Conservation (phyloP, 2,113 vertebrate genomes). For the Noctilio leporinus region DNA sequence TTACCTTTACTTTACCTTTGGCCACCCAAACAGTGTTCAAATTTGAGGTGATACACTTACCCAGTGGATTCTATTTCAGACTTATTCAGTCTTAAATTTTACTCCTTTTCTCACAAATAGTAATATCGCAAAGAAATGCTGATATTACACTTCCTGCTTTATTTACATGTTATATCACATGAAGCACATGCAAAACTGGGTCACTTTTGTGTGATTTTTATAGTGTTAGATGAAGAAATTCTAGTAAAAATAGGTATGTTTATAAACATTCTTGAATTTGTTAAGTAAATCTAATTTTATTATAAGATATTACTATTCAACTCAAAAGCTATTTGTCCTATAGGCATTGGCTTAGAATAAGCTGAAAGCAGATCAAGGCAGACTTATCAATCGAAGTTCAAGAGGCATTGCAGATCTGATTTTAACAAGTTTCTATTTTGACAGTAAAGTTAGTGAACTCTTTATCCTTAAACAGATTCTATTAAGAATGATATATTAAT, state of each 20-base stretch:
- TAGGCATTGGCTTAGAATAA: not conserved
- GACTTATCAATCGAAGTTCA: not conserved
- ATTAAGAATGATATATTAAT: not conserved
- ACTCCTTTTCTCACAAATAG: not conserved
- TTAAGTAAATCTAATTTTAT: slow-evolving; percentile 20
- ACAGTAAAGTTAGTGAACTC: not conserved
- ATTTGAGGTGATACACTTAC: not conserved
- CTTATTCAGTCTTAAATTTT: not conserved
- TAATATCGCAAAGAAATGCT: not conserved
- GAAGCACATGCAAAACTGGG: slow-evolving; percentile 1
- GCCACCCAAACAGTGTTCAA: not conserved
- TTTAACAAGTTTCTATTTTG: slow-evolving; percentile 11
- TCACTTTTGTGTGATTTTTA: slow-evolving; percentile 13
- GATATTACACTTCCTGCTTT: not conserved
- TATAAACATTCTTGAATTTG: not conserved
- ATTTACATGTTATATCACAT: not conserved
- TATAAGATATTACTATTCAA: slow-evolving; percentile 20
- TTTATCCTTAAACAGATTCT: not conserved
- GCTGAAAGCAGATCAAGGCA: not conserved
- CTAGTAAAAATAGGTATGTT: slow-evolving; percentile 13
- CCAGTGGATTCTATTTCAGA: not conserved
- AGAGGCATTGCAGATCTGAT: not conserved
- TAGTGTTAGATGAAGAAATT: slow-evolving; percentile 8
- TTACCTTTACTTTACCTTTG: not conserved
- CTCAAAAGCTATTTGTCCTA: not conserved